Evolutionary conservation across 2,888 invertebrate species (phyloP), one percentile per base, ranked within the genome.

Genomic region (Criorhina ranunculi): DNA sequence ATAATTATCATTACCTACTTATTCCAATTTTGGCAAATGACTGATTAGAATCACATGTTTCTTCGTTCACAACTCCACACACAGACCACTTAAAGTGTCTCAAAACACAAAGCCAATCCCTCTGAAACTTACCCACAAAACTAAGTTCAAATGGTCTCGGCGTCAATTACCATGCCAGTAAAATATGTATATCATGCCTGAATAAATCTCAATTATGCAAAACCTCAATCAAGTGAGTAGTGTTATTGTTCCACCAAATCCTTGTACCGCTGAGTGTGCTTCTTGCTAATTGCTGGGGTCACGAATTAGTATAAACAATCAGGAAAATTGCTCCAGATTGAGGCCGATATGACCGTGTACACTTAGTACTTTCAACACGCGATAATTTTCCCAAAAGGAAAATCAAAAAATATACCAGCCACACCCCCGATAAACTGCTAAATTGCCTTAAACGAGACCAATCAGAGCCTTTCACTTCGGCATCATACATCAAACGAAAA

Each of bases 141-240:
- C 15, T 49, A 19, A 37, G 12, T 37, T 40, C 31, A 35, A 51
- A 51, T 7, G 29, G 51, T n/a, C 51, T 51, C 5, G 11, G 19
- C 2, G 7, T 1, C 51, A 51, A 29, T 51, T 51, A 51, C 5
- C 51, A 31, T 51, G 19, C 24, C 11, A 29, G 51, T 29, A 51
- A 51, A 51, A 24, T 29, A 51, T n/a, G n/a, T n/a, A n/a, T 31
- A 51, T 51, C 51, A 51, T 17, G 15, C 24, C 49, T 24, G 19
- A 49, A 49, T 51, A 51, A 51, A 51, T 51, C 51, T 31, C 29
- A 51, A 51, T 51, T 51, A 51, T 51, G 12, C 51, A 19, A n/a
- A 51, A 51, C 24, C 29, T n/a, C 29, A 29, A n/a, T 31, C 29
- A 51, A 51, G 12, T 12, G 12, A 51, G 11, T 29, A 29, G 51